Evolutionary conservation across 2,888 invertebrate species (phyloP), one percentile per base, ranked within the genome.

Genomic region (Chrysopilus asiliformis): DNA sequence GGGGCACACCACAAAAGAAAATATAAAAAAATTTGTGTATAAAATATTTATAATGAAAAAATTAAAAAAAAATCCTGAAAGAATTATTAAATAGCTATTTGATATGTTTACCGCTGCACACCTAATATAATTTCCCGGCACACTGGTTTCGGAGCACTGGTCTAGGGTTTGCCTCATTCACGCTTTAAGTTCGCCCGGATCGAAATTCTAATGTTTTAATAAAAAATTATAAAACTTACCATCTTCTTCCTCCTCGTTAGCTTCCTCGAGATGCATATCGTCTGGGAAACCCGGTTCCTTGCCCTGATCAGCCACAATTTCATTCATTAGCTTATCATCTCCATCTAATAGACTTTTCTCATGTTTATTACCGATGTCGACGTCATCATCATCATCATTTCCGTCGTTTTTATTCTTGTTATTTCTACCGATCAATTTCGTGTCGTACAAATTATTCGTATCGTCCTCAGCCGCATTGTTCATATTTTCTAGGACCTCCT

Each of bases 191-290:
- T n/a, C n/a, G n/a, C n/a, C n/a, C n/a, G n/a, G n/a, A n/a, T n/a
- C n/a, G n/a, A n/a, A n/a, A n/a, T n/a, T n/a, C n/a, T n/a, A n/a
- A n/a, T n/a, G n/a, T n/a, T n/a, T n/a, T n/a, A n/a, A n/a, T n/a
- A n/a, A n/a, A n/a, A n/a, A n/a, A n/a, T n/a, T n/a, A n/a, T n/a
- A n/a, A n/a, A 14, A 6, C 13, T 15, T 51, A 68, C 68, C 68
- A 52, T 69, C 69, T 47, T 67, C 68, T 41, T 63, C 66, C 34
- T 56, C 57, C 32, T 61, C 60, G 28, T 55, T 51, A 40, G 50
- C 58, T 40, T 62, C 60, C 39, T 65, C 64, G 26, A 60, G 46
- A 43, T 58, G 60, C 37, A 63, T 49, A 19, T 56, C 58, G 39
- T 63, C 60, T n/a, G 43, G 50, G 45, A 47, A 57, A 25, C 44